Evolutionary conservation across 1,140 invertebrate genomes (phyloP).

Genomic region (Drosophila kepulauana): DNA sequence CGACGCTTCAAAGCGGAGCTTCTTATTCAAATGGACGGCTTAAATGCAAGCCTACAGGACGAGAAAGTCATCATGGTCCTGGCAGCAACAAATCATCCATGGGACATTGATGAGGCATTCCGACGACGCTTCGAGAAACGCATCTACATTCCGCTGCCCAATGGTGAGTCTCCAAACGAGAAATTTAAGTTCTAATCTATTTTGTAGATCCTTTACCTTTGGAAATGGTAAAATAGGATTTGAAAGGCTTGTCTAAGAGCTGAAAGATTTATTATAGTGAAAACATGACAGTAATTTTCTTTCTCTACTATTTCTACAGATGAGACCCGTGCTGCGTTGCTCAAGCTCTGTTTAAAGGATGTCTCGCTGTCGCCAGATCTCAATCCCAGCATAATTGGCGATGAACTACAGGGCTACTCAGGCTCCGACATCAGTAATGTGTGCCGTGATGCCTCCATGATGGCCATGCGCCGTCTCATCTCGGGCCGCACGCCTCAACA

Average conservation of each 20-base stretch:
- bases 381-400: conserved; percentile 92
- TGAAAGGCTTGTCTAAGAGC: no score
- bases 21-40: conserved; percentile 99
- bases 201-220: no score
- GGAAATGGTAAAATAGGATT: no score
- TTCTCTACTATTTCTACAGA: conserved; percentile 74
- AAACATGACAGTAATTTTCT: no score
- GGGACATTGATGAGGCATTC: conserved; percentile 99
- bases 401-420: conserved; percentile 96
- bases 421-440: conserved; percentile 99
- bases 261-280: no score
- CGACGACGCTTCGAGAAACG: conserved; percentile 98
- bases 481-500: conserved; percentile 96
- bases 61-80: conserved; percentile 97
- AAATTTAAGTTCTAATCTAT: neutral
- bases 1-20: conserved; percentile 99
- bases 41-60: conserved; percentile 87
- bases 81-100: conserved; percentile 99
- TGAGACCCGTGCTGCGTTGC: conserved; percentile 93
- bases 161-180: conserved; percentile 86
- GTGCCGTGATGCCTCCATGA: conserved; percentile 99
- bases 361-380: conserved; percentile 93
- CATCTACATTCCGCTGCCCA: conserved; percentile 99
- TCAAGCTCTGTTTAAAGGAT: conserved; percentile 97
- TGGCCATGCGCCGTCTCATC: conserved; percentile 98